Evolutionary conservation across 2,113 vertebrate genomes (phyloP).

Genomic region (Acinonyx jubatus): DNA sequence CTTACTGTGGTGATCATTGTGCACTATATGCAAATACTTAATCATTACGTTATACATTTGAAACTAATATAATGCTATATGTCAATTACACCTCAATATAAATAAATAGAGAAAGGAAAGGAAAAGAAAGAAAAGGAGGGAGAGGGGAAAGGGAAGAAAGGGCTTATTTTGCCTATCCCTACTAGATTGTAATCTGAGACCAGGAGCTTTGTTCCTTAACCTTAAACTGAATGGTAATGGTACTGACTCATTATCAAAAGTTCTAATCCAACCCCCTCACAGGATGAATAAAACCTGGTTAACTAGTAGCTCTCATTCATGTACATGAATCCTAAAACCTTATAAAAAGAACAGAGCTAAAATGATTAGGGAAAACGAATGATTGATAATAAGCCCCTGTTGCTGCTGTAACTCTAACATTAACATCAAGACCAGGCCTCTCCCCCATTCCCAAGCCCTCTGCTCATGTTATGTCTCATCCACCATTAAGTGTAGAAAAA

Average conservation of each 20-base stretch:
- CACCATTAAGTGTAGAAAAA: neutral
- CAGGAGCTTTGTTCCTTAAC: neutral
- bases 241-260: neutral
- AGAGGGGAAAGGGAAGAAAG: neutral
- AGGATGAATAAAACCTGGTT: neutral
- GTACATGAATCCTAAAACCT: neutral
- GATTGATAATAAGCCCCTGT: neutral
- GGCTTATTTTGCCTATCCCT: neutral
- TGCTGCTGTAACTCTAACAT: neutral
- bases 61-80: neutral
- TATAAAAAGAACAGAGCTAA: neutral
- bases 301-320: neutral
- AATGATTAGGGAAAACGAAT: neutral
- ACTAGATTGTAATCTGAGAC: neutral
- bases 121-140: neutral
- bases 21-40: neutral
- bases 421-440: neutral
- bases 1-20: neutral
- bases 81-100: neutral
- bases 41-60: neutral
- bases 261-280: neutral
- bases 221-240: neutral
- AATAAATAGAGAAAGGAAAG: neutral
- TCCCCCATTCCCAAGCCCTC: neutral
- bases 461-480: neutral